Evolutionary conservation across 1,140 invertebrate genomes (phyloP), one percentile per base, ranked within the genome.

Genomic region (Acromyrmex echinatior): DNA sequence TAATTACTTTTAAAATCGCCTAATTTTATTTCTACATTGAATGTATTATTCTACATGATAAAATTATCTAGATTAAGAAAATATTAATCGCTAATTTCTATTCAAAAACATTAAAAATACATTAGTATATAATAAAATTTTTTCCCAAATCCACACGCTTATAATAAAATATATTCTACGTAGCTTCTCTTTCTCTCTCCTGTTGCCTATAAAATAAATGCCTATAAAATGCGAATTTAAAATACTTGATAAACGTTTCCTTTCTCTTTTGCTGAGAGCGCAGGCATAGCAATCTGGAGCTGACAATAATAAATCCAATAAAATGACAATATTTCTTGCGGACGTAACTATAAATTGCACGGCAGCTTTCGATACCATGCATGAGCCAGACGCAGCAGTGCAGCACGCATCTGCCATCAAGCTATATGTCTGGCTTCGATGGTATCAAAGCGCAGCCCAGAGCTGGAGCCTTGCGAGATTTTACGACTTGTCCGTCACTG

Each of bases 401-500:
- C 53, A 21, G 9, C 12, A 31, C 53, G 70, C 80, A 74, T 82
- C 39, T 70, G 80, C 56, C 39, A 25, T 51, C n/a, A 35, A 28
- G 25, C 18, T 84, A 76, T 51, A 31, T 10, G 62, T 60, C 62
- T 62, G 68, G 68, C 39, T 84, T 60, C 39, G 80, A 62, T 21
- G 68, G 12, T 62, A 74, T 39, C 56, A 35, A 49, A 76, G 60
- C n/a, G 16, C 39, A 56, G 66, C 68, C 35, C 39, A 45, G 45
- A 56, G 70, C 31, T 31, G 28, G 49, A 35, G 35, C 77, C 10
- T 87, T 62, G 82, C 58, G 65, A 62, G 49, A 60, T 91, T 92
- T 92, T 92, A 92, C 84, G 91, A 89, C 60, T 88, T 70, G 73
- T 86, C 86, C 81, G 89, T 91, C 89, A 91, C 84, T 16, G 31